A percentile compares a stretch with the other conserved stretches of the same genome.
phyloP scores from a whole-genome alignment of 2,888 invertebrate genomes.

The Spisula subtruncata region DNA sequence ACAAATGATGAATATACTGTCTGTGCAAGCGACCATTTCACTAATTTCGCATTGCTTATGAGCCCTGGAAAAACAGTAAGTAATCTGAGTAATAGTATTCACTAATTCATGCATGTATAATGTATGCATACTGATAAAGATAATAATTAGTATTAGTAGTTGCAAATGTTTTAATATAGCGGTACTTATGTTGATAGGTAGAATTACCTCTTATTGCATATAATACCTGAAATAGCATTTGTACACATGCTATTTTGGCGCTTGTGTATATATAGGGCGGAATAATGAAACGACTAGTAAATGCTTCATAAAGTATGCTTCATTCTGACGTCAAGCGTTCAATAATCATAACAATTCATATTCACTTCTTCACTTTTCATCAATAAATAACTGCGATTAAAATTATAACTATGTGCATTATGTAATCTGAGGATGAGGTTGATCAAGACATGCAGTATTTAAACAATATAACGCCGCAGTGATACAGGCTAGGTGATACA shows the following conservation, averaged over 20 bases:
- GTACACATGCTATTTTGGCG: no score
- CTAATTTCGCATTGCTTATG: constrained; percentile 81
- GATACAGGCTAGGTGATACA: neutral
- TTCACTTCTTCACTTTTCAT: neutral
- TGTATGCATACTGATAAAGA: no score
- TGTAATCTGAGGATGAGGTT: neutral
- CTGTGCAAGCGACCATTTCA: constrained; percentile 78
- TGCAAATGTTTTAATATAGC: no score
- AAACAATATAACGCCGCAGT: neutral
- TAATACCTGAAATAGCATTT: no score
- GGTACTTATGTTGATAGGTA: no score
- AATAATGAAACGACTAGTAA: no score
- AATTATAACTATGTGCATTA: neutral
- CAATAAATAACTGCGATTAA: neutral
- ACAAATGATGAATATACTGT: constrained; percentile 51
- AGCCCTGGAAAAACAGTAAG: constrained; percentile 70
- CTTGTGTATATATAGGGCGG: no score
- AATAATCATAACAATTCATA: neutral
- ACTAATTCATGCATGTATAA: no score
- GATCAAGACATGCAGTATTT: neutral
- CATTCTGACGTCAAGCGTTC: no score
- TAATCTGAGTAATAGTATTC: neutral
- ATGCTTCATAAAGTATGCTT: no score
- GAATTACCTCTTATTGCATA: no score
- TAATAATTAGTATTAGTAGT: no score